These are phyloP conservation scores for Anser cygnoides DNA, from an alignment of 2,113 vertebrate species.

Conservation along the genomic window DNA sequence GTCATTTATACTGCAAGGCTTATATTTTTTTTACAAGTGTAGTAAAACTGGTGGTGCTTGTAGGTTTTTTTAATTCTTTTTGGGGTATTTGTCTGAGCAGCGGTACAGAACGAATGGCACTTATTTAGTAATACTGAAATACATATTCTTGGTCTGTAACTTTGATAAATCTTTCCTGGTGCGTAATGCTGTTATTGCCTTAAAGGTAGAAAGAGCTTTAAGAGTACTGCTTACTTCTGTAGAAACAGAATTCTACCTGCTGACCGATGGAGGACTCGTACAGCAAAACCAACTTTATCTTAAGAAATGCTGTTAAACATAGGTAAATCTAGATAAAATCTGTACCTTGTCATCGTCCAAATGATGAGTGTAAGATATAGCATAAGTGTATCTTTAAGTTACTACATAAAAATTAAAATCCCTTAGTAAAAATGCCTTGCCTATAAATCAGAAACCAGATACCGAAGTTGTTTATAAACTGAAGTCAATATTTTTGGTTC, in stretches of 20 bases:
- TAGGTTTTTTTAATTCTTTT: neutral
- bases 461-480: neutral
- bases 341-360: neutral
- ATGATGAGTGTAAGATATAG: neutral
- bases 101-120: neutral
- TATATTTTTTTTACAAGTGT: neutral
- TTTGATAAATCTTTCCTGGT: neutral
- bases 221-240: neutral
- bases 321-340: neutral
- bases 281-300: no score
- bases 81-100: neutral
- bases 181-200: slow-evolving; percentile 19
- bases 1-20: neutral
- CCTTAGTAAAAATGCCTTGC: neutral
- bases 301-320: neutral
- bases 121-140: neutral
- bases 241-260: slow-evolving; percentile 33
- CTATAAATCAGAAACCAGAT: neutral
- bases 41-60: neutral
- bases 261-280: slow-evolving; percentile 11
- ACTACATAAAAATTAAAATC: neutral
- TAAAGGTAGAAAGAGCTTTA: slow-evolving; percentile 23
- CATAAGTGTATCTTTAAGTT: neutral
- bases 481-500: neutral
- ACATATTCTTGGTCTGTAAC: neutral